Percentiles rank a stretch among this genome's conserved stretches.
phyloP scores from a whole-genome alignment of 2,888 invertebrate species.

The Ceraclea dissimilis region DNA sequence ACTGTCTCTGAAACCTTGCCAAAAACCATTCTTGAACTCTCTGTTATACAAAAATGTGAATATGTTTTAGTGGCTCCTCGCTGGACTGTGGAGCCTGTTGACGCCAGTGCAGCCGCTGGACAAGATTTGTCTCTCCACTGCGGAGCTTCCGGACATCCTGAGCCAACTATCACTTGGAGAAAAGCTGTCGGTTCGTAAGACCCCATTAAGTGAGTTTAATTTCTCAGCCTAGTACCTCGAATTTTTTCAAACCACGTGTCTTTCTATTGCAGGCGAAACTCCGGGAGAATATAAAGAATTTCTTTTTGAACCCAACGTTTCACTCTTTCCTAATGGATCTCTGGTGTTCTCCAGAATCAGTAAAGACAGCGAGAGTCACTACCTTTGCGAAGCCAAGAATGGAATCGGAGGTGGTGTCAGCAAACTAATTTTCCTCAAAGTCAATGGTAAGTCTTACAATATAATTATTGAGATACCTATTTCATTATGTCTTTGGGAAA shows the following conservation, averaged over 20 bases:
- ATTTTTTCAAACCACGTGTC: neutral
- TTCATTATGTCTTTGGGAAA: no score
- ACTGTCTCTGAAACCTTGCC: no score
- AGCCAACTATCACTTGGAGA: constrained; percentile 81
- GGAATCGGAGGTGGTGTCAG: constrained; percentile 86
- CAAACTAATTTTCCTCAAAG: constrained; percentile 84
- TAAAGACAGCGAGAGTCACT: constrained; percentile 84
- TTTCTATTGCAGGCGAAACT: constrained; percentile 42
- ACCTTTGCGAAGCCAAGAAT: constrained; percentile 89
- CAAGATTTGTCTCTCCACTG: constrained; percentile 81
- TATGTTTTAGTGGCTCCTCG: constrained; percentile 71
- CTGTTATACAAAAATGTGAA: no score
- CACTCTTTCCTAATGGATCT: constrained; percentile 75
- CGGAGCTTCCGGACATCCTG: constrained; percentile 87
- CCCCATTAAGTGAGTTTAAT: neutral
- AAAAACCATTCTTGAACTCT: no score
- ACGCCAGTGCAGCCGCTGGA: constrained; percentile 74
- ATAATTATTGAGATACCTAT: no score
- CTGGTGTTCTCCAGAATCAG: constrained; percentile 74
- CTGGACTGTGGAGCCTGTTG: constrained; percentile 79
- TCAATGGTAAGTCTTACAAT: constrained; percentile 78
- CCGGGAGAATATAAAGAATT: constrained; percentile 79
- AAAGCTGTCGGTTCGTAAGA: constrained; percentile 76
- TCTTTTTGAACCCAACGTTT: constrained; percentile 69
- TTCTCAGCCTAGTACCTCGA: neutral